These are phyloP conservation scores for Eulemur coronatus DNA, from an alignment of 2,797 vertebrate genomes.

Conservation along the genomic window DNA sequence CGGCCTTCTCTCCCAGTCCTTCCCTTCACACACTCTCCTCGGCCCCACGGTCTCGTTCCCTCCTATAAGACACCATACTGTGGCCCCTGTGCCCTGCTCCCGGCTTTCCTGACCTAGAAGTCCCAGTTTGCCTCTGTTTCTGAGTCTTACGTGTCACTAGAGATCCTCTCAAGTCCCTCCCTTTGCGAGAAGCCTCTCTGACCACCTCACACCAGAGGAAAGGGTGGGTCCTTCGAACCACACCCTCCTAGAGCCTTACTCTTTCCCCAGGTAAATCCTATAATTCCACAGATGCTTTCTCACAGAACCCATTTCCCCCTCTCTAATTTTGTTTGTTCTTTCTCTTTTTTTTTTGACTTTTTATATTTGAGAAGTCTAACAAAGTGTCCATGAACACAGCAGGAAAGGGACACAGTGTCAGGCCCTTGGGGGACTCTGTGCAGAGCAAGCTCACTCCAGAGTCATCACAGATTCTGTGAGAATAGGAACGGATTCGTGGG, in stretches of 20 bases:
- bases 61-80: not conserved
- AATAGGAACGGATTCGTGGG: not conserved
- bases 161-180: not conserved
- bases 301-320: not conserved
- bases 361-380: not conserved
- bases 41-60: fast-evolving
- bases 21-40: not conserved
- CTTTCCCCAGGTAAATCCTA: not conserved
- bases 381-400: not conserved
- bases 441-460: not conserved
- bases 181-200: not conserved
- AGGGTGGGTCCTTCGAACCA: not conserved
- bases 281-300: not conserved
- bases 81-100: not conserved
- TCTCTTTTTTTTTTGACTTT: not conserved
- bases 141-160: not conserved
- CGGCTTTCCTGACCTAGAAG: not conserved
- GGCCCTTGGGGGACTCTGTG: not conserved
- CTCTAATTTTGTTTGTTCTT: not conserved
- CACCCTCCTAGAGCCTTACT: not conserved
- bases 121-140: not conserved
- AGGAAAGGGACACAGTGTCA: not conserved
- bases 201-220: not conserved
- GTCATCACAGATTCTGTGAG: not conserved
- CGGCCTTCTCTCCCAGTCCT: not conserved